Conservation (phyloP, 2,797 vertebrate species). For the Myotis pilosus region DNA sequence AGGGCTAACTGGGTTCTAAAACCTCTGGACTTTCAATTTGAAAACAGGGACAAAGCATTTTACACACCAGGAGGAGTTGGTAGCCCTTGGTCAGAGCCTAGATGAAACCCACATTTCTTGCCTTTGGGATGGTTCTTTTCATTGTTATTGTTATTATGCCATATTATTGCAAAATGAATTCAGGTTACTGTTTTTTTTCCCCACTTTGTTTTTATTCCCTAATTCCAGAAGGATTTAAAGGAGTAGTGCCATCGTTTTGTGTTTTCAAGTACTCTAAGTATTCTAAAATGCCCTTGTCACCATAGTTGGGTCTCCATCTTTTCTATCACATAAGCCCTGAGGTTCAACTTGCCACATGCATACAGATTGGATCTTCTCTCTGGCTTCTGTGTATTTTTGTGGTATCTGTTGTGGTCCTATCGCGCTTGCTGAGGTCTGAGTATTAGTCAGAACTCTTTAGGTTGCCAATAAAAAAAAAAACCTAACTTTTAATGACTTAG, state of each 20-base stretch:
- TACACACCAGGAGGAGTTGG: background rate
- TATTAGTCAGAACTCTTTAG: background rate
- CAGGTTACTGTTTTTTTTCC: background rate
- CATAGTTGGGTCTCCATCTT: background rate
- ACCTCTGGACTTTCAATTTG: background rate
- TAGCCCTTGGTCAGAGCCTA: background rate
- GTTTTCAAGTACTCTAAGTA: background rate
- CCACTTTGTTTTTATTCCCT: background rate
- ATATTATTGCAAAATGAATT: background rate
- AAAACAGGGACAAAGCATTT: background rate
- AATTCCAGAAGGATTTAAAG: background rate
- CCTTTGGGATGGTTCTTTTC: background rate
- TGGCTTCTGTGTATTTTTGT: background rate
- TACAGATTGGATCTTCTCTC: background rate
- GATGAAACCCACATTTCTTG: background rate
- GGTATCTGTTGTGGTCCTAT: background rate
- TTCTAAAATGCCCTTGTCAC: background rate
- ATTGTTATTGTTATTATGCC: background rate
- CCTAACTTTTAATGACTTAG: background rate
- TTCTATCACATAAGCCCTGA: background rate
- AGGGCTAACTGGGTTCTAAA: background rate
- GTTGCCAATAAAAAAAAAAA: background rate
- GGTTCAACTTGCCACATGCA: rapidly evolving
- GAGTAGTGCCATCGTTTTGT: background rate
- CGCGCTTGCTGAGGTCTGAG: background rate